phyloP scores from a whole-genome alignment of 2,113 vertebrate genomes.

The Antennarius striatus region DNA sequence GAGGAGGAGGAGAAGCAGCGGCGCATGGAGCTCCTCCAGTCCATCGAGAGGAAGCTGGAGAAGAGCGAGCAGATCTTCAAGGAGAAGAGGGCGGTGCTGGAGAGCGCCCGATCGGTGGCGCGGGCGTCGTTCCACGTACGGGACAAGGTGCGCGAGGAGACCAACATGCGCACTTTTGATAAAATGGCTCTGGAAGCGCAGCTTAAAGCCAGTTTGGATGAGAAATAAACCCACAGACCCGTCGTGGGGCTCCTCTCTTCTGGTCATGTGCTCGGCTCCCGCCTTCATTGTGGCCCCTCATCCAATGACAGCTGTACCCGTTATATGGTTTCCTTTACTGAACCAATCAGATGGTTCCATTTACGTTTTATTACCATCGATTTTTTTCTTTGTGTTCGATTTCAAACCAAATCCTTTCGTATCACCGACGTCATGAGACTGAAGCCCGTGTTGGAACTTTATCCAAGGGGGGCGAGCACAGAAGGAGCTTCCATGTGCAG shows the following conservation, averaged over 20 bases:
- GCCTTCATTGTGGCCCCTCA: slow-evolving; percentile 46
- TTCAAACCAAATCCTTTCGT: slow-evolving; percentile 34
- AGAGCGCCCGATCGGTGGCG: slow-evolving; percentile 93
- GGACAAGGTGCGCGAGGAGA: slow-evolving; percentile 93
- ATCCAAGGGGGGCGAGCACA: slow-evolving; percentile 18
- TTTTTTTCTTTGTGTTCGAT: slow-evolving; percentile 21
- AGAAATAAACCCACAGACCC: slow-evolving; percentile 78
- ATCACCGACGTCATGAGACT: slow-evolving; percentile 26
- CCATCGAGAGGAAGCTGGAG: slow-evolving; percentile 95
- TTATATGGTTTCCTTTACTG: slow-evolving; percentile 24
- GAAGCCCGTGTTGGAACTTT: slow-evolving; percentile 7
- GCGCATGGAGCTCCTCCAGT: slow-evolving; percentile 89
- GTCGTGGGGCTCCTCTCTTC: slow-evolving; percentile 22
- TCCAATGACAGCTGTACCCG: slow-evolving; percentile 52
- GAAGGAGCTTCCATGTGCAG: slow-evolving; percentile 13
- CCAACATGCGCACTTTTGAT: slow-evolving; percentile 93
- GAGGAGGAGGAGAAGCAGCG: slow-evolving; percentile 89
- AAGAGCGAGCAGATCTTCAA: slow-evolving; percentile 95
- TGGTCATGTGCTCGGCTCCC: slow-evolving; percentile 47
- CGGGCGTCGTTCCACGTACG: slow-evolving; percentile 94
- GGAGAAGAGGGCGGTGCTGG: slow-evolving; percentile 89
- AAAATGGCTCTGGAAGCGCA: slow-evolving; percentile 97
- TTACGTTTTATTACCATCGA: neutral
- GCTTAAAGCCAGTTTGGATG: slow-evolving; percentile 88
- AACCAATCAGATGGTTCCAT: slow-evolving; percentile 35